A percentile compares a stretch with the other conserved stretches of the same genome.
Conservation (phyloP, 2,797 vertebrate species). For the Hypotaenidia philippensis region DNA sequence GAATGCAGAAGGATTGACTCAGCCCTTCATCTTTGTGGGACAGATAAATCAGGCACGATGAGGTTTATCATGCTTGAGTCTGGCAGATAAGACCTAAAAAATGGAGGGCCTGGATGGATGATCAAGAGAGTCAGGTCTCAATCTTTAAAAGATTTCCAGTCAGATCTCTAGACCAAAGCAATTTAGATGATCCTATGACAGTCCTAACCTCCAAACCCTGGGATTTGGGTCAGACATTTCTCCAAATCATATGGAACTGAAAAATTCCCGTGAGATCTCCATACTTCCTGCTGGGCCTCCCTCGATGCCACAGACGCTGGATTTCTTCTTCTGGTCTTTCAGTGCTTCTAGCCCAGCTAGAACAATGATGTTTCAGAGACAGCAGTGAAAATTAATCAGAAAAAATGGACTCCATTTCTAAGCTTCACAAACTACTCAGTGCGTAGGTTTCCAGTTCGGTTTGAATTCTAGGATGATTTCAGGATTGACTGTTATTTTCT, state of each 20-base stretch:
- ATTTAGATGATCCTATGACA: not conserved
- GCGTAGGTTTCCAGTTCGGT: slow-evolving; percentile 1
- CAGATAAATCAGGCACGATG: slow-evolving; percentile 31
- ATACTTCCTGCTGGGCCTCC: not conserved
- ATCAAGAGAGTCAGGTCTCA: not conserved
- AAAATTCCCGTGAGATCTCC: not conserved
- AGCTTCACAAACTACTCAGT: not conserved
- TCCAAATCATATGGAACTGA: not conserved
- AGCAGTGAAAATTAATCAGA: not conserved
- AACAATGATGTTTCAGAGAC: slow-evolving; percentile 28
- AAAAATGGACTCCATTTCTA: not conserved
- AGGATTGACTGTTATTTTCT: slow-evolving; percentile 54
- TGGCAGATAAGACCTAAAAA: slow-evolving; percentile 51
- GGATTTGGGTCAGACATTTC: not conserved
- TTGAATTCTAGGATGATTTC: slow-evolving; percentile 55
- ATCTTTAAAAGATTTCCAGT: not conserved
- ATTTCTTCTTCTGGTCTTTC: slow-evolving; percentile 12
- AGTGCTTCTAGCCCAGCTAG: not conserved
- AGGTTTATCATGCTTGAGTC: slow-evolving; percentile 18
- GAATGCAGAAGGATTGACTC: not conserved
- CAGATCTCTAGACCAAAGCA: not conserved
- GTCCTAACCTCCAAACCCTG: not conserved
- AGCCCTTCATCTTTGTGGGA: slow-evolving; percentile 22
- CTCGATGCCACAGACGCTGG: not conserved
- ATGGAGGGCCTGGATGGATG: not conserved